Evolutionary conservation across 2,113 vertebrate genomes (phyloP).

Genomic region (Neopipo cinnamomea): DNA sequence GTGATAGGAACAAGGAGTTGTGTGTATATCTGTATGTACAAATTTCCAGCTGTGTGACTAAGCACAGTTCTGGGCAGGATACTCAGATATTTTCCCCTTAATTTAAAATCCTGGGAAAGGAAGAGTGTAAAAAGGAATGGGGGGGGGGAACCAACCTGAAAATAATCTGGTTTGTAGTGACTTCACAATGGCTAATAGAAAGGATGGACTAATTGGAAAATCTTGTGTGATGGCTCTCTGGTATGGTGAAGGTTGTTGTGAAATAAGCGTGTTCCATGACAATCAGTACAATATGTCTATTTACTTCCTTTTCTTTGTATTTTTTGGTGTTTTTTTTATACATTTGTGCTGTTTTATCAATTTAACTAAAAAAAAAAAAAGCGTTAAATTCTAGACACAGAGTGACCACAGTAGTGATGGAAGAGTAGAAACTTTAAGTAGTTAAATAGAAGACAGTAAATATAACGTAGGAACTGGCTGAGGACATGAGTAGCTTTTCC

Average conservation of each 20-base stretch:
- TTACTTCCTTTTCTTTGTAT: too few relatives aligned
- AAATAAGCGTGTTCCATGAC: background rate
- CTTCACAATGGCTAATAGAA: background rate
- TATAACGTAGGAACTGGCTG: background rate
- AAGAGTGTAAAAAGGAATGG: background rate
- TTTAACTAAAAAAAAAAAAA: background rate
- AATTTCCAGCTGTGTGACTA: background rate
- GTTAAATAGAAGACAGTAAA: background rate
- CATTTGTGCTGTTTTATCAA: background rate
- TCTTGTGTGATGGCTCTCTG: background rate
- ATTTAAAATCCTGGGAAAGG: background rate
- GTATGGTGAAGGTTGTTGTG: background rate
- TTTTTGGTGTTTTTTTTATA: too few relatives aligned
- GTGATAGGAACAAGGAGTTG: background rate
- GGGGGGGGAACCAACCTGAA: fast-evolving
- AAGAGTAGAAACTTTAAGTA: background rate
- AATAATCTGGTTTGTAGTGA: background rate
- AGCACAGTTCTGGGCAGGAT: background rate
- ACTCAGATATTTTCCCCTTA: background rate
- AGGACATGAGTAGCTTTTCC: background rate
- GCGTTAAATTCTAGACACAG: background rate
- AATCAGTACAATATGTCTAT: background rate
- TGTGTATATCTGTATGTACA: background rate
- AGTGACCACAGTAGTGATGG: background rate
- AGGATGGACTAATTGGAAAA: background rate